phyloP scores from a whole-genome alignment of 2,113 vertebrate genomes.

The Platycercus adscitus region DNA sequence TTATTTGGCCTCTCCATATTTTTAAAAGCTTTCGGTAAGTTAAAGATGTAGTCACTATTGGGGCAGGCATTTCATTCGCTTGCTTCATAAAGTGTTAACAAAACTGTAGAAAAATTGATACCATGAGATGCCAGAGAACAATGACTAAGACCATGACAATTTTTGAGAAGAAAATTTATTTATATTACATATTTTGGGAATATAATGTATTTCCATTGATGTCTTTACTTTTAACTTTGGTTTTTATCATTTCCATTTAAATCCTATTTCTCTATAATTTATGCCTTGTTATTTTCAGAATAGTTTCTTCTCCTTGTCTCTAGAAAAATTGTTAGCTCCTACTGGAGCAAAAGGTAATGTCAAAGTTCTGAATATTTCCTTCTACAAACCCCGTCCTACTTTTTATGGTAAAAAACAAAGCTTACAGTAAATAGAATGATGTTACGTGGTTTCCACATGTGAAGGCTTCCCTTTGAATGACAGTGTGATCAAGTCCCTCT shows the following conservation, averaged over 20 bases:
- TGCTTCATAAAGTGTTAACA: background rate
- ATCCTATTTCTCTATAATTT: background rate
- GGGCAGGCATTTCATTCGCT: background rate
- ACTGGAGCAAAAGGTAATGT: background rate
- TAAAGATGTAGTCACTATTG: background rate
- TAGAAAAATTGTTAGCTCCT: background rate
- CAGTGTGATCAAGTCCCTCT: background rate
- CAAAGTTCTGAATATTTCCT: background rate
- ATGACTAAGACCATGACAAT: background rate
- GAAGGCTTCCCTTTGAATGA: background rate
- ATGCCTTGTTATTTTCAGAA: background rate
- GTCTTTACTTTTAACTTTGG: background rate
- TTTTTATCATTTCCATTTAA: background rate
- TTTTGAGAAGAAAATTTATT: background rate
- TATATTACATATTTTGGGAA: background rate
- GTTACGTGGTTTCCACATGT: background rate
- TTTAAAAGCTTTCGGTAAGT: background rate
- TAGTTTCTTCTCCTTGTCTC: background rate
- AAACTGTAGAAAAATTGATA: background rate
- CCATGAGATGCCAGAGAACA: background rate
- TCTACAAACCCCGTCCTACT: background rate
- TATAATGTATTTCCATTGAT: background rate
- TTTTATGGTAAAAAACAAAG: background rate
- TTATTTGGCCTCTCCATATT: background rate
- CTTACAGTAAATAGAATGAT: background rate